Base-by-base conservation (phyloP, 2,797 vertebrate species). In the Galago senegalensis region DNA sequence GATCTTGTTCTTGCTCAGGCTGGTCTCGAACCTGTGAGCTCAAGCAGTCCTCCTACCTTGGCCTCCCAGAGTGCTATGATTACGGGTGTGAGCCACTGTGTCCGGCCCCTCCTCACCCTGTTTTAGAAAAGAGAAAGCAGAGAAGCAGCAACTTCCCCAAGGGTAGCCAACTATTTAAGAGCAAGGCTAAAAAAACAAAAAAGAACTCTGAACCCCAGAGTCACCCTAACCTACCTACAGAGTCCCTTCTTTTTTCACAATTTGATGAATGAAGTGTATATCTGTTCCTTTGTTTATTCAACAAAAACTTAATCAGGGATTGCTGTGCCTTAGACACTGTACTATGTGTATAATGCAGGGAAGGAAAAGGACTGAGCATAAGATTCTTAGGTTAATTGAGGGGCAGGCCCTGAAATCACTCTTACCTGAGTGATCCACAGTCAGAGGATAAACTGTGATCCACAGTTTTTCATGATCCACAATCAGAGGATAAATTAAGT, bases 91-190 rank as follows among this genome's bases (percentile, higher is more conserved):
- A 49, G 46, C 46, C 46, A 49, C 12, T 2, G 12, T 11, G 3
- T 49, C 46, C 46, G 13, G 46, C 11, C 46, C 46, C 40, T 90
- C 49, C 72, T 91, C 27, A 73, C 20, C 12, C 69, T 87, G 3
- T 69, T 91, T 82, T 63, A 92, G 86, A 81, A 31, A 92, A 95
- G 58, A 84, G 43, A 94, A 94, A 76, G 27, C 89, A 79, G 80
- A 60, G 65, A 91, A 81, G 63, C 73, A 37, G 58, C 60, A 76
- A 61, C 46, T 89, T 76, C 37, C 85, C 56, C 23, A 73, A 60
- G n/a, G 17, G 16, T n/a, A 72, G 5, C 23, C 25, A 85, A 29
- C 61, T 91, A 34, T 49, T 87, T 23, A 85, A 87, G 77, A 92
- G 61, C 27, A 46, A 25, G n/a, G 13, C 16, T 27, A 25, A 14